A percentile compares a stretch with the other conserved stretches of the same genome.
Conservation (phyloP, 2,797 vertebrate genomes). For the Leptodactylus fallax region DNA sequence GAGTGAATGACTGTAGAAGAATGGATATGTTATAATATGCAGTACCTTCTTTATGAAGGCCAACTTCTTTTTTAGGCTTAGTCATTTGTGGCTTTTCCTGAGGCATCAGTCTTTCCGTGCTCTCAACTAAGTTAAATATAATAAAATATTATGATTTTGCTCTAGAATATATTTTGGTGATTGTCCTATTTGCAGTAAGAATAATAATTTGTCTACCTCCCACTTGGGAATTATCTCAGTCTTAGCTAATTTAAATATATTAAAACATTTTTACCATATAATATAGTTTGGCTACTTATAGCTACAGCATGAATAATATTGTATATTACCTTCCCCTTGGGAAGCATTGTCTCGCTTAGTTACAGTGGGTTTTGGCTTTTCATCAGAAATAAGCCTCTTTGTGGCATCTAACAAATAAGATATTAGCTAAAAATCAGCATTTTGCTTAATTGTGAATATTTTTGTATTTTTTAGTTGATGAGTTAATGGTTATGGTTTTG, state of each 20-base stretch:
- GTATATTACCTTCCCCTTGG: constrained; percentile 6
- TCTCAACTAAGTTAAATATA: no score
- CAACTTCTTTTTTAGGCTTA: not conserved
- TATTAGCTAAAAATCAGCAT: not conserved
- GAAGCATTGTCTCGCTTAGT: constrained; percentile 10
- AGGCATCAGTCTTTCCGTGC: no score
- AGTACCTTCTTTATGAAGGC: no score
- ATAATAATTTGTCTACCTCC: constrained; percentile 59
- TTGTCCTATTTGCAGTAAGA: not conserved
- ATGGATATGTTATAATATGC: not conserved
- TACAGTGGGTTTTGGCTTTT: not conserved
- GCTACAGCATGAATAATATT: not conserved
- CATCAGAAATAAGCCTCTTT: not conserved
- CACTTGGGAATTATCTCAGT: constrained; percentile 63
- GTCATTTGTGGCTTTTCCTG: no score
- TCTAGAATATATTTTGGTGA: not conserved
- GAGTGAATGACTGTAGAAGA: not conserved
- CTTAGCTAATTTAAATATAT: constrained; percentile 37
- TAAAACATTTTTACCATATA: not conserved
- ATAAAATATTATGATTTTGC: not conserved
- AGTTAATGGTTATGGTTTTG: not conserved
- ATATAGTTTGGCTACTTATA: not conserved
- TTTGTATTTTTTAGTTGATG: not conserved
- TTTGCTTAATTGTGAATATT: not conserved
- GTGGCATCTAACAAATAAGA: constrained; percentile 14